Evolutionary conservation across 2,113 vertebrate species (phyloP), one percentile per base, ranked within the genome.

Genomic region (Serilophus lunatus): DNA sequence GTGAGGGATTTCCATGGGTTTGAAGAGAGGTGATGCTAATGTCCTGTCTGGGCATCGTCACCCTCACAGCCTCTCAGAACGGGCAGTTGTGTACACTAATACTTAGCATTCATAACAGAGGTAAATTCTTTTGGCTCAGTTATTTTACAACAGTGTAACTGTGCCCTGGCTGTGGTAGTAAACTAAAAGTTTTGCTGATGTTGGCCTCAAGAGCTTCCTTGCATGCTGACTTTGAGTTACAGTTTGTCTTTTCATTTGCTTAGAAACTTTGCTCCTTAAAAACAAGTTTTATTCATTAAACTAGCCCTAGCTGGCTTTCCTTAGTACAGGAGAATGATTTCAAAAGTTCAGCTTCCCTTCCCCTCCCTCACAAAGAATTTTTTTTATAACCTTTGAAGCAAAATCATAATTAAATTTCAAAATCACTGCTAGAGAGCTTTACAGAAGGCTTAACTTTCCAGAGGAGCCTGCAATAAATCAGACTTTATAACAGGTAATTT

Each of bases 371-470:
- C 40, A 83, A 77, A 49, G 17, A 90, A 9, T 42, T 71, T 54
- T 85, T 92, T 89, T 78, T 40, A 72, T 66, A 88, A 90, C 33
- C 44, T 89, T 70, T 76, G 69, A 94, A 82, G 71, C 42, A 91
- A 88, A 94, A 81, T 44, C 10, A n/a, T 88, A 38, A 80, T 50
- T 82, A 79, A 45, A 70, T 90, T 94, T 78, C 79, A 24, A 94
- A 88, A 75, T 95, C 45, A 69, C 63, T 86, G 88, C 51, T 86
- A 45, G 49, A 88, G 28, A 42, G 31, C 53, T 95, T 91, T 82
- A 64, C 60, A 61, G 72, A 25, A 94, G 50, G 45, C 63, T 95
- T 90, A 93, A 78, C 64, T 86, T 90, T 83, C 57, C 78, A 92
- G 56, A 86, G 45, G 50, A 66, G 13, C n/a, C 87, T 65, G 60